phyloP scores from a whole-genome alignment of 2,888 invertebrate genomes.

The Cancer borealis region DNA sequence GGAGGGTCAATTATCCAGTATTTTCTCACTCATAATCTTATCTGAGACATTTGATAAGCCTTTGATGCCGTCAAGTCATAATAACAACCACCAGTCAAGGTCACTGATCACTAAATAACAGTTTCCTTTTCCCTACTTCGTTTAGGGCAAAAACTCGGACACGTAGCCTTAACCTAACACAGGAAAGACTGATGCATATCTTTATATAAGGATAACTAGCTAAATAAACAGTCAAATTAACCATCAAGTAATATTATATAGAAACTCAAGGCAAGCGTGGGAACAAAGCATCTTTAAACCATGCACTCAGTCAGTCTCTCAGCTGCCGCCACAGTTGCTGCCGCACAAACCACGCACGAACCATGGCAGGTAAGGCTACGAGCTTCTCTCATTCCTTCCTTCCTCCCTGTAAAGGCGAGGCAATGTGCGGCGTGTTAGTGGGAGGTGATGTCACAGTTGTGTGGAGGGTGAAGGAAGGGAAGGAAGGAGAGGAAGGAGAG shows the following conservation, averaged over 20 bases:
- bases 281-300: background rate
- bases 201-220: background rate
- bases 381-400: background rate
- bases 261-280: background rate
- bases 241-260: background rate
- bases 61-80: background rate
- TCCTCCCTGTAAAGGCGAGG: background rate
- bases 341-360: background rate
- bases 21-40: background rate
- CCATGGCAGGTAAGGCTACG: slow-evolving; percentile 23
- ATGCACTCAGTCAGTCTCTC: background rate
- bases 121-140: background rate
- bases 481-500: background rate
- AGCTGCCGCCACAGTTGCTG: background rate
- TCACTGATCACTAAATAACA: background rate
- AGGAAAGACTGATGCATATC: background rate
- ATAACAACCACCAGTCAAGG: background rate
- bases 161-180: too few relatives aligned
- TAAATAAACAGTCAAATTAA: background rate
- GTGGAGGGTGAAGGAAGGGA: background rate
- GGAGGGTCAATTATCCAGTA: background rate
- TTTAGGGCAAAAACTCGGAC: background rate
- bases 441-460: background rate
- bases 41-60: background rate
- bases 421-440: background rate